Percentiles rank a stretch among this genome's conserved stretches.
Conservation (phyloP, 2,113 vertebrate genomes). For the Phaethornis superciliosus region DNA sequence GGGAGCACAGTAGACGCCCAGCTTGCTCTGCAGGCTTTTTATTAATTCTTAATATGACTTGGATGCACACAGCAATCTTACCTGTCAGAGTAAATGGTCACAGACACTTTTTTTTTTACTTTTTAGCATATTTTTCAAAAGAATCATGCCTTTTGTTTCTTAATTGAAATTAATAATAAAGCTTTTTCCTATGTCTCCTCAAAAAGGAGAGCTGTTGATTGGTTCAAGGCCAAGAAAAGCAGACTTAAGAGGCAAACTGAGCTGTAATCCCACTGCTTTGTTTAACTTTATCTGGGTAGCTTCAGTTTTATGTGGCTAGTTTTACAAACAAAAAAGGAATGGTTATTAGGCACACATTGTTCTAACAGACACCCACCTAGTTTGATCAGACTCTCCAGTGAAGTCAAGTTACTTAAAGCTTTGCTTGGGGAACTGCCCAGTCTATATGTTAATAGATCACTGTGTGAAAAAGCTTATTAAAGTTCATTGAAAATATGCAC, state of each 20-base stretch:
- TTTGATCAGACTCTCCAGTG: not conserved
- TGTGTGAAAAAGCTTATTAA: not conserved
- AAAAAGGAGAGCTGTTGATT: not conserved
- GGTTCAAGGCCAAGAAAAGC: conserved; percentile 14
- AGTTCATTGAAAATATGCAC: not conserved
- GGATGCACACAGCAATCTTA: not conserved
- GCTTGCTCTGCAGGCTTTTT: not conserved
- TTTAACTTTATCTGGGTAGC: conserved; percentile 16
- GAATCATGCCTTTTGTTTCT: conserved; percentile 27
- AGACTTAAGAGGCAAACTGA: not conserved
- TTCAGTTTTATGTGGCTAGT: not conserved
- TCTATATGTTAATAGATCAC: not conserved
- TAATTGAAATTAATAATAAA: not conserved
- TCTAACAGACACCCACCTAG: not conserved
- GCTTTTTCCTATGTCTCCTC: not conserved
- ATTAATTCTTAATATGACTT: not conserved
- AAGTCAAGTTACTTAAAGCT: not conserved
- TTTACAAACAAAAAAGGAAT: not conserved
- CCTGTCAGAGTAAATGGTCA: not conserved
- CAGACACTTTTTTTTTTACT: not conserved
- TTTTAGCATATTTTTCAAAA: not conserved
- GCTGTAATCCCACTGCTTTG: conserved; percentile 13
- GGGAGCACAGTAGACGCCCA: not conserved
- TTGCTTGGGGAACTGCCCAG: not conserved
- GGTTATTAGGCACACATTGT: not conserved